phyloP scores from a whole-genome alignment of 1,140 invertebrate species.

The Olivierus martensii region DNA sequence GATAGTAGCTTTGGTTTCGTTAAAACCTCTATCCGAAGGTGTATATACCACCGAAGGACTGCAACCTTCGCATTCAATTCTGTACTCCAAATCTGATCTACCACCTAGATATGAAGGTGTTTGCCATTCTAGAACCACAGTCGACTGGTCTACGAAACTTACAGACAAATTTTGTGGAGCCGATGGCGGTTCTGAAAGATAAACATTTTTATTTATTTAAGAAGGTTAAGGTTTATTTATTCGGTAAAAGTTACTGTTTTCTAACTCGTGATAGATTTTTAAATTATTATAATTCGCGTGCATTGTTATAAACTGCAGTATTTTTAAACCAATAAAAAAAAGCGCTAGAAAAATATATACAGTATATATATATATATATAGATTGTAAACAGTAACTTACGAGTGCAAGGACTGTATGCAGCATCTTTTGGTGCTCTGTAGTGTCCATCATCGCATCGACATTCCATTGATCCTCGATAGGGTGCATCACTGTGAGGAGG shows the following conservation, averaged over 20 bases:
- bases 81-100: slow-evolving; percentile 64
- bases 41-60: slow-evolving; percentile 54
- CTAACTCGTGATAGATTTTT: too few species aligned
- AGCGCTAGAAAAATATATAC: too few species aligned
- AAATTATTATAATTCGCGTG: too few species aligned
- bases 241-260: too few species aligned
- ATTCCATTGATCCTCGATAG: slow-evolving; percentile 64
- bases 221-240: too few species aligned
- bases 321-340: too few species aligned
- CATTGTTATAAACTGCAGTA: background rate
- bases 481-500: slow-evolving; percentile 72
- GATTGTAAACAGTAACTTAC: slow-evolving; percentile 37
- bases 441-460: slow-evolving; percentile 68
- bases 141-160: slow-evolving; percentile 76
- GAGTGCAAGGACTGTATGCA: slow-evolving; percentile 72
- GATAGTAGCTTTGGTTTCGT: slow-evolving; percentile 80
- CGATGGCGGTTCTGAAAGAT: slow-evolving; percentile 65
- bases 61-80: slow-evolving; percentile 70
- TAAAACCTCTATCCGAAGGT: slow-evolving; percentile 62
- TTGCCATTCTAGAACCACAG: slow-evolving; percentile 77
- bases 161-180: slow-evolving; percentile 77
- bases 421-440: slow-evolving; percentile 69
- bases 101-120: slow-evolving; percentile 62
- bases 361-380: background rate
- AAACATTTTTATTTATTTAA: too few species aligned